Conservation (phyloP, 2,888 invertebrate genomes). For the Platerodrilus igneus region DNA sequence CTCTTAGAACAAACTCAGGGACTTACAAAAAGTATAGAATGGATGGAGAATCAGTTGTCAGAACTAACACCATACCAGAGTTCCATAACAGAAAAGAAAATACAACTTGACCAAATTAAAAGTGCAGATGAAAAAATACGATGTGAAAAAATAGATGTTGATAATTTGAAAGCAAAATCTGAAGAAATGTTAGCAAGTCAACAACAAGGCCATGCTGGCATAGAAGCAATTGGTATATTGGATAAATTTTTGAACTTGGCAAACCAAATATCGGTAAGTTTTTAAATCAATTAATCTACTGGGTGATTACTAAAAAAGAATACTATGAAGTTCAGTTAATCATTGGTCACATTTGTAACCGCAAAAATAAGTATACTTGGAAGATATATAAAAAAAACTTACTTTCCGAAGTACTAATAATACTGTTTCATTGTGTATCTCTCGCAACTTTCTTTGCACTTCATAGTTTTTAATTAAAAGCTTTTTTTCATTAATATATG, state of each 20-base stretch:
- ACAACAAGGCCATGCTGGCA: constrained; percentile 76
- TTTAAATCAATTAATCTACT: no score
- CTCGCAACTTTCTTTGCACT: no score
- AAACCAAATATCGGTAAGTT: constrained; percentile 63
- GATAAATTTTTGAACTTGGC: constrained; percentile 77
- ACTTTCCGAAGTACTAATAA: no score
- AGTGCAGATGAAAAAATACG: constrained; percentile 82
- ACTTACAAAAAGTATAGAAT: constrained; percentile 75
- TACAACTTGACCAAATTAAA: constrained; percentile 80
- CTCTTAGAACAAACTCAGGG: constrained; percentile 84
- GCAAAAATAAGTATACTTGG: no score
- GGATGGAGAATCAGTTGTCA: constrained; percentile 67
- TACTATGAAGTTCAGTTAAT: no score
- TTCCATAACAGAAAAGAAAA: constrained; percentile 80
- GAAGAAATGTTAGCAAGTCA: constrained; percentile 81
- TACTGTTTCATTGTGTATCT: no score
- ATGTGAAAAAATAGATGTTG: constrained; percentile 86
- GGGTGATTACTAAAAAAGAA: background rate
- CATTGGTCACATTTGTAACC: no score
- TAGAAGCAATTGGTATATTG: constrained; percentile 79
- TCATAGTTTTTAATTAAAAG: no score
- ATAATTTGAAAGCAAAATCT: constrained; percentile 76
- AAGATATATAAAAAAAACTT: no score
- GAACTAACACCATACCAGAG: constrained; percentile 73
- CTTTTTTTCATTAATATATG: no score